Conservation (phyloP, 2,888 invertebrate species). For the Itoplectis maculator region DNA sequence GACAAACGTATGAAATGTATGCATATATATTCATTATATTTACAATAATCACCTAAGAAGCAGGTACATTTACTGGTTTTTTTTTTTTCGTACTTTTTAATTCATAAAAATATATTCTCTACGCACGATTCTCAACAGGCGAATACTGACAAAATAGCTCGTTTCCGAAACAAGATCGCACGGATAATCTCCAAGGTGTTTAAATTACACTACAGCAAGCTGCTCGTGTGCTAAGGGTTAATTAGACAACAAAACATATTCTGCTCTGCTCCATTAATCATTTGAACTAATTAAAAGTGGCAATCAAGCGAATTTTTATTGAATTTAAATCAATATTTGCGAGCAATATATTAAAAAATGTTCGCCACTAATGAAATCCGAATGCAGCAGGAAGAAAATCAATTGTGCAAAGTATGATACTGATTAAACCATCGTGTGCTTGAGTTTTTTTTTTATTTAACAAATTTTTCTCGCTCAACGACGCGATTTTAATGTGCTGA, state of each 20-base stretch:
- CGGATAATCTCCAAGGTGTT: slow-evolving; percentile 11
- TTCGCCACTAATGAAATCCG: background rate
- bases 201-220: slow-evolving; percentile 53
- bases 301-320: background rate
- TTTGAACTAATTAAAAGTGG: background rate
- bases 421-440: background rate
- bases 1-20: background rate
- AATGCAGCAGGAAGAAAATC: background rate
- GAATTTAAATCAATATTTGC: background rate
- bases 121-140: slow-evolving; percentile 21
- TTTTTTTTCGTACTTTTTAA: slow-evolving; percentile 11
- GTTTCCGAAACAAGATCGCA: background rate
- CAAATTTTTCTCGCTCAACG: background rate
- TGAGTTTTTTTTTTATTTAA: background rate
- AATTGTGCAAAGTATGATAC: background rate
- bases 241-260: background rate
- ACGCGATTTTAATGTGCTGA: background rate
- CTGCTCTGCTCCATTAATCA: background rate
- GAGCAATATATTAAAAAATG: background rate
- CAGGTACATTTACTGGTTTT: slow-evolving; percentile 44
- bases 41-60: slow-evolving; percentile 60
- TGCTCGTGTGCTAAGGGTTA: background rate
- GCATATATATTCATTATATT: slow-evolving; percentile 47
- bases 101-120: slow-evolving; percentile 54
- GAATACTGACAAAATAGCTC: slow-evolving; percentile 56